A percentile compares a stretch with the other conserved stretches of the same genome.
Conservation (phyloP, 2,797 vertebrate genomes). For the Poeciliopsis infans region DNA sequence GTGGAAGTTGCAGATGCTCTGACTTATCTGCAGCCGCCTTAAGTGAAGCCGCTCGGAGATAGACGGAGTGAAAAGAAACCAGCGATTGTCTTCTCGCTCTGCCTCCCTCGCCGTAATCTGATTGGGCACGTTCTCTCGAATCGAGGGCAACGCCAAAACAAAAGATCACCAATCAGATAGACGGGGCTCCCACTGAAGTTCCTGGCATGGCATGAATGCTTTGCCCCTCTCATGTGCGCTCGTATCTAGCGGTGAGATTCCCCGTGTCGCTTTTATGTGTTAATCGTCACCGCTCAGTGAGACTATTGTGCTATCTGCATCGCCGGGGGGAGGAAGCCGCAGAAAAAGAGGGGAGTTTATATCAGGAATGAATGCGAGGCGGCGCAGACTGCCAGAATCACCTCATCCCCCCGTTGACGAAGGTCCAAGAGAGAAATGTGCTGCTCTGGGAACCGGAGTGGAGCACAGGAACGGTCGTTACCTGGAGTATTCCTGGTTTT, state of each 20-base stretch:
- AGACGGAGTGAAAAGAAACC: constrained; percentile 64
- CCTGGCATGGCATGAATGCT: constrained; percentile 76
- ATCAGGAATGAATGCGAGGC: constrained; percentile 69
- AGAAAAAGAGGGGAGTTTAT: constrained; percentile 52
- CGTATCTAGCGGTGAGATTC: constrained; percentile 77
- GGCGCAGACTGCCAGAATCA: constrained; percentile 70
- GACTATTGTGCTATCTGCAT: constrained; percentile 77
- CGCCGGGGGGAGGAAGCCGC: constrained; percentile 65
- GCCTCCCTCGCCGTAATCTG: constrained; percentile 71
- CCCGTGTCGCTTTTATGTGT: constrained; percentile 79
- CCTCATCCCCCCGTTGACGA: constrained; percentile 64
- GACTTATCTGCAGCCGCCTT: constrained; percentile 60
- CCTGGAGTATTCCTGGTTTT: not conserved
- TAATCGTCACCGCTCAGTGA: constrained; percentile 79
- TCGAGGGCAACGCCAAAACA: constrained; percentile 74
- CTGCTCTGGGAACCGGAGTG: constrained; percentile 50
- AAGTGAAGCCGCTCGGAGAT: constrained; percentile 64
- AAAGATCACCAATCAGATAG: constrained; percentile 81
- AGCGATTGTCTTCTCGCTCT: constrained; percentile 64
- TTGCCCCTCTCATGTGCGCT: constrained; percentile 73
- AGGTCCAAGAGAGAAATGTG: constrained; percentile 72
- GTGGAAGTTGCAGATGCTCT: constrained; percentile 55
- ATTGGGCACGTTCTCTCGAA: constrained; percentile 73
- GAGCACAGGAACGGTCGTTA: constrained; percentile 17
- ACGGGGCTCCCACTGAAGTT: constrained; percentile 71